These are phyloP conservation scores for Toxotes lorentzi DNA, from an alignment of 2,797 vertebrate species.

Conservation along the genomic window DNA sequence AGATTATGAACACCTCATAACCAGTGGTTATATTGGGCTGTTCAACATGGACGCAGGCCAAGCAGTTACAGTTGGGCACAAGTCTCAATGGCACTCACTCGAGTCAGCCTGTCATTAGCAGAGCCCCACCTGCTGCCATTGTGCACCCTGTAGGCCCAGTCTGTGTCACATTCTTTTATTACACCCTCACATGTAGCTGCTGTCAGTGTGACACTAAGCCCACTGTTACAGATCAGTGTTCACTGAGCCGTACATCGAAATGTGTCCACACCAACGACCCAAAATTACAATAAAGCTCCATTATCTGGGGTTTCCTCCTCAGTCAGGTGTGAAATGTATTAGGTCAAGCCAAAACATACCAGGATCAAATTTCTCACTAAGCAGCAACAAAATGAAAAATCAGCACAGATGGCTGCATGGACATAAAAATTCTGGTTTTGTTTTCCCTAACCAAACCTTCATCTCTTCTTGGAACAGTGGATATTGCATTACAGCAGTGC, in stretches of 20 bases:
- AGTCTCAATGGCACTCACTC: slow-evolving; percentile 47
- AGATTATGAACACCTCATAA: slow-evolving; percentile 16
- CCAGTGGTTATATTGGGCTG: slow-evolving; percentile 14
- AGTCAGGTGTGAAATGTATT: slow-evolving; percentile 25
- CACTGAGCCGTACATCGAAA: slow-evolving; percentile 22
- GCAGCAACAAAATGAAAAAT: slow-evolving; percentile 33
- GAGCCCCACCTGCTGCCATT: slow-evolving; percentile 64
- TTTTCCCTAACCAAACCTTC: slow-evolving; percentile 27
- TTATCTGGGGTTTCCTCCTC: slow-evolving; percentile 20
- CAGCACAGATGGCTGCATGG: slow-evolving; percentile 33
- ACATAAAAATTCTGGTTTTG: slow-evolving; percentile 33
- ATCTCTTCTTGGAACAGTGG: slow-evolving; percentile 32
- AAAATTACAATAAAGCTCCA: slow-evolving; percentile 7
- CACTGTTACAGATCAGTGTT: slow-evolving; percentile 42
- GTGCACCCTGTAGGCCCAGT: slow-evolving; percentile 30
- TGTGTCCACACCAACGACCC: slow-evolving; percentile 10
- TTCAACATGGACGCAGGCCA: slow-evolving; percentile 51
- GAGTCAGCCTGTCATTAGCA: slow-evolving; percentile 65
- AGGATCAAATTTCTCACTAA: slow-evolving; percentile 13
- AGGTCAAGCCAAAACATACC: slow-evolving; percentile 21
- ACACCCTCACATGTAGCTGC: slow-evolving; percentile 58
- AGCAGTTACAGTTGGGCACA: slow-evolving; percentile 35
- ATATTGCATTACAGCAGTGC: slow-evolving; percentile 57
- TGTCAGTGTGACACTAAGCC: slow-evolving; percentile 50
- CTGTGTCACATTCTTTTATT: slow-evolving; percentile 64